These are phyloP conservation scores for Phymorhynchus buccinoides DNA, from an alignment of 1,140 invertebrate species.

Conservation along the genomic window DNA sequence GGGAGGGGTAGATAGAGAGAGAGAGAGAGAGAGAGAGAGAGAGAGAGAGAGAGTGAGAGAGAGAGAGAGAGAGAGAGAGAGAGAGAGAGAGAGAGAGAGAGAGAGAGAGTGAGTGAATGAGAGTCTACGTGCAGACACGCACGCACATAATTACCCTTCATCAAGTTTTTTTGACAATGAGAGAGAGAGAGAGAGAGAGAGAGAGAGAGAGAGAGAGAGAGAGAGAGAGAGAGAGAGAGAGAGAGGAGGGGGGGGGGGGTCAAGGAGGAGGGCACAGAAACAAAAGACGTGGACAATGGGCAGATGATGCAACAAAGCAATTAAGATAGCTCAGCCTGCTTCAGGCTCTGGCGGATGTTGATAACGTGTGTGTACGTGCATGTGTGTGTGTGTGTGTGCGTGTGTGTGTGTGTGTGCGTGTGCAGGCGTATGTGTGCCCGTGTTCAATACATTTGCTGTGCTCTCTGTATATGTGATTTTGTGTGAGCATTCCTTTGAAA, in stretches of 20 bases:
- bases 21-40: neutral
- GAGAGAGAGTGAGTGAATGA: neutral
- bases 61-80: neutral
- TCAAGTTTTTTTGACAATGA: neutral
- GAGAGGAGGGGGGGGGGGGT: neutral
- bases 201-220: neutral
- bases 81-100: neutral
- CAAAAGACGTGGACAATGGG: neutral
- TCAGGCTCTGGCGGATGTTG: conserved; percentile 4
- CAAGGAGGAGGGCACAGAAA: neutral
- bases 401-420: neutral
- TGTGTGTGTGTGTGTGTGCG: conserved; percentile 5
- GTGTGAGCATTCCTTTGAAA: too few relatives aligned
- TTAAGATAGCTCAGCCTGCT: neutral
- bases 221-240: neutral
- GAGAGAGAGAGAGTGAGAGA: neutral
- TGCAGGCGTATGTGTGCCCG: neutral
- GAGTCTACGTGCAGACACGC: neutral
- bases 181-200: neutral
- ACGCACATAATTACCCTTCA: neutral
- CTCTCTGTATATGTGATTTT: too few relatives aligned
- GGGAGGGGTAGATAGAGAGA: neutral
- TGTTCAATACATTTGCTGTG: too few relatives aligned
- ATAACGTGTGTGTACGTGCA: neutral
- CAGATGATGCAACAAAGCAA: neutral